These are phyloP conservation scores for Nesoenas mayeri DNA, from an alignment of 2,113 vertebrate genomes.

Conservation along the genomic window DNA sequence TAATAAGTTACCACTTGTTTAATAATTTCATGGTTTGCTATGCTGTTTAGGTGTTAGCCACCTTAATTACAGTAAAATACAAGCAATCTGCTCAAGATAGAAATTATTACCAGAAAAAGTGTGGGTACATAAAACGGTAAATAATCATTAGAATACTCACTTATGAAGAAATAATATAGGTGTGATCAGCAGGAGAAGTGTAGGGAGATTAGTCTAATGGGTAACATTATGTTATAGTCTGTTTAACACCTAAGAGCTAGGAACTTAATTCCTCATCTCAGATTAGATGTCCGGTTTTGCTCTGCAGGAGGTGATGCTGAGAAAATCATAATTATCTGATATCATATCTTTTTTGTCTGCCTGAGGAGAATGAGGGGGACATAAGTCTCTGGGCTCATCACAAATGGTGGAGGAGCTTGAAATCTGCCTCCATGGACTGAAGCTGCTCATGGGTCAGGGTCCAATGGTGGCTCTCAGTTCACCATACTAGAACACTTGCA, in stretches of 20 bases:
- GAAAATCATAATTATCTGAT: not conserved
- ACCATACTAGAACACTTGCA: fast-evolving
- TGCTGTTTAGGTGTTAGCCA: not conserved
- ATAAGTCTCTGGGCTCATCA: fast-evolving
- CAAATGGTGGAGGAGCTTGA: not conserved
- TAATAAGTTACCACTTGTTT: not conserved
- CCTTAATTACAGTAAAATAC: not conserved
- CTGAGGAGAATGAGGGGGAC: not conserved
- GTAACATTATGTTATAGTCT: not conserved
- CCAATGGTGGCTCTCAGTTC: not conserved
- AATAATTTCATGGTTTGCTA: not conserved
- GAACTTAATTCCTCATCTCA: not conserved
- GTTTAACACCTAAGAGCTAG: not conserved
- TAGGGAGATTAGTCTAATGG: not conserved
- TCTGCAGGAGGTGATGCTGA: not conserved
- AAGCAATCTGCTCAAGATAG: not conserved
- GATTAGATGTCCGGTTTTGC: not conserved
- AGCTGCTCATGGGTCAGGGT: not conserved
- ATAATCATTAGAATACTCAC: not conserved
- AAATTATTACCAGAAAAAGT: not conserved
- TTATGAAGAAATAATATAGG: not conserved
- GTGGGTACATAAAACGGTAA: not conserved
- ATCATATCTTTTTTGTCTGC: not conserved
- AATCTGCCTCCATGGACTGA: not conserved
- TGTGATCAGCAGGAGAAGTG: not conserved